Base-by-base conservation (phyloP, 37 sponge, comb jelly and placozoan genomes). In the Tethya wilhelma region DNA sequence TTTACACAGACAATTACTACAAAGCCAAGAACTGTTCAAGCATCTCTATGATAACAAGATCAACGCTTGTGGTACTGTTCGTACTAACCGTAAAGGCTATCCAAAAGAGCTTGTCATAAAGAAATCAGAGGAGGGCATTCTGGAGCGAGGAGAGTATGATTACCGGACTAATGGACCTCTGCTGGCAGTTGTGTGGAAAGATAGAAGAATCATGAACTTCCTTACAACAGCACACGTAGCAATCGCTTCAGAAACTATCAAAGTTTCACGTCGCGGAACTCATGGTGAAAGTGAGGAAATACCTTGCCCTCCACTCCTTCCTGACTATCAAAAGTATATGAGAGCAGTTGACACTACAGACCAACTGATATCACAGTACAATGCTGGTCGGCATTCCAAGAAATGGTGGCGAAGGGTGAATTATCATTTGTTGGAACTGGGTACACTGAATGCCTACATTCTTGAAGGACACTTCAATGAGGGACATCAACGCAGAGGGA, bases 401-500 rank as follows among this genome's bases (percentile, higher is more conserved):
- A 85, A 85, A 25, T 76, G 72, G 72, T 84, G 85, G 77, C 78
- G 78, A 40, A 2, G 85, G 44, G n/a, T 85, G 33, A 79, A 69
- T 30, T 58, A 23, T 37, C 36, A 84, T 32, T n/a, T 68, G 1
- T 2, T 85, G 11, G 86, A 85, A 42, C 34, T 38, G 23, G 41
- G 60, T 39, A 4, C 42, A 9, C 72, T 85, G 28, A 85, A 85
- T 67, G 78, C 78, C 5, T 75, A 84, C 71, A 66, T 84, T 31
- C 65, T 84, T 7, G 44, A 80, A 17, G 12, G 32, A 29, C 71
- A 65, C 59, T 60, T 8, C 7, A 34, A 59, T 19, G 19, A 22
- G 59, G 6, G 6, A 8, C 77, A 59, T 59, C 6, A 22, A 25
- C 28, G 11, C 9, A 45, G 38, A 32, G 74, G 74, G 17, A 19